These are phyloP conservation scores for Hystrix brachyura DNA, from an alignment of 2,113 vertebrate genomes.

Conservation along the genomic window DNA sequence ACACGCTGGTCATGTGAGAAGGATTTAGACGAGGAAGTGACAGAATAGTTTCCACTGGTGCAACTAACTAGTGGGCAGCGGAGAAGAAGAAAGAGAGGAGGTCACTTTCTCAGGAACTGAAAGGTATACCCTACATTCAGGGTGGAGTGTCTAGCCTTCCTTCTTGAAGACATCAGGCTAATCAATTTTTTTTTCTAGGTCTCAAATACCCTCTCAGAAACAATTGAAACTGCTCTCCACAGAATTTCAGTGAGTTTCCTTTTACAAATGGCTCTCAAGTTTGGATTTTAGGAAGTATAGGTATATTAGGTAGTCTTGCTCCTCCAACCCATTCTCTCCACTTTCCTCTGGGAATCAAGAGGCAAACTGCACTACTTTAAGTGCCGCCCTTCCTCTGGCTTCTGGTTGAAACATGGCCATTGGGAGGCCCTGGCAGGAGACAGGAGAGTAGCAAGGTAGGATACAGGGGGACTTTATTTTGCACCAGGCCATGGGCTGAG, in stretches of 20 bases:
- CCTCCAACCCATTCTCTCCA: neutral
- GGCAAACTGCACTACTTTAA: neutral
- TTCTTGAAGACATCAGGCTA: neutral
- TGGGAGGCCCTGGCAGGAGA: neutral
- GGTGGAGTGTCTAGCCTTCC: neutral
- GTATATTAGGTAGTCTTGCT: neutral
- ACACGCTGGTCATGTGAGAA: neutral
- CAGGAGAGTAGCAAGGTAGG: neutral
- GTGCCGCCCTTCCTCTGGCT: neutral
- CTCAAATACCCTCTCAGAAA: neutral
- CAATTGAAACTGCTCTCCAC: neutral
- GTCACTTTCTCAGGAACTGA: neutral
- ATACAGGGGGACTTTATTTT: neutral
- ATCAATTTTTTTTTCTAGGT: neutral
- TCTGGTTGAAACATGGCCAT: neutral
- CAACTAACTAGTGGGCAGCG: neutral
- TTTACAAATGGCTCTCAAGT: neutral
- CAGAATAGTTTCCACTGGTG: neutral
- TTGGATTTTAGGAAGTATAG: neutral
- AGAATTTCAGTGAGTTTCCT: neutral
- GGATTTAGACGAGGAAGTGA: neutral
- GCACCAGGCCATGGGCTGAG: neutral
- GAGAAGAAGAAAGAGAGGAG: neutral
- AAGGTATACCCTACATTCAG: neutral
- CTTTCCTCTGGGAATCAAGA: neutral